Evolutionary conservation across 64 coral and sea anemone genomes (phyloP).

Genomic region (Montipora capricornis): DNA sequence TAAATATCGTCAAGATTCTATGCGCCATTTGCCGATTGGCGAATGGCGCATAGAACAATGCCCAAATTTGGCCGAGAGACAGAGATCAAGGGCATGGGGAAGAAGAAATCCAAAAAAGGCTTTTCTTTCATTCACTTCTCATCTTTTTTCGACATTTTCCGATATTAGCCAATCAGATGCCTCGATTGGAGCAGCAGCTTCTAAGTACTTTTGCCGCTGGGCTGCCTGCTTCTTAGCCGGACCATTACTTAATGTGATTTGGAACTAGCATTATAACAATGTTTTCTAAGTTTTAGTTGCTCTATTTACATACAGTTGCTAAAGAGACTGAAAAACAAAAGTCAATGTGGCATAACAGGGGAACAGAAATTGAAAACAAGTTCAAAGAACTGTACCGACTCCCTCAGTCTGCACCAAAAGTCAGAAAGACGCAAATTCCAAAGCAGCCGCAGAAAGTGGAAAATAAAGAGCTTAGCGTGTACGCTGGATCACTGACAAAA

Average conservation of each 20-base stretch:
- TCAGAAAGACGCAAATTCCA: neutral
- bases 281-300: neutral
- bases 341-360: neutral
- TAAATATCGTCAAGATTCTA: too few species aligned
- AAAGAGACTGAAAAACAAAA: slow-evolving; percentile 6
- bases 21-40: too few species aligned
- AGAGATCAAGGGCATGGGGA: too few species aligned
- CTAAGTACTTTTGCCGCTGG: too few species aligned
- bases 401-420: slow-evolving; percentile 8
- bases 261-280: neutral
- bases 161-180: too few species aligned
- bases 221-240: too few species aligned
- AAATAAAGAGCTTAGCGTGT: neutral
- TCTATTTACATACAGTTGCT: slow-evolving; percentile 8
- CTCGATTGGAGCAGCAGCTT: too few species aligned
- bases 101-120: too few species aligned
- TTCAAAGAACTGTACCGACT: neutral
- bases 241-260: neutral
- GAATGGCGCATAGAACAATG: too few species aligned
- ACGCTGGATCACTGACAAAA: neutral
- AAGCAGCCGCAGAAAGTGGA: neutral
- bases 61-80: too few species aligned
- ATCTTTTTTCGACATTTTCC: too few species aligned
- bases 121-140: too few species aligned
- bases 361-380: slow-evolving; percentile 2